A percentile compares a stretch with the other conserved stretches of the same genome.
These are phyloP conservation scores for Xanthorhoe spadicearia DNA, from an alignment of 2,888 invertebrate genomes.

Conservation along the genomic window DNA sequence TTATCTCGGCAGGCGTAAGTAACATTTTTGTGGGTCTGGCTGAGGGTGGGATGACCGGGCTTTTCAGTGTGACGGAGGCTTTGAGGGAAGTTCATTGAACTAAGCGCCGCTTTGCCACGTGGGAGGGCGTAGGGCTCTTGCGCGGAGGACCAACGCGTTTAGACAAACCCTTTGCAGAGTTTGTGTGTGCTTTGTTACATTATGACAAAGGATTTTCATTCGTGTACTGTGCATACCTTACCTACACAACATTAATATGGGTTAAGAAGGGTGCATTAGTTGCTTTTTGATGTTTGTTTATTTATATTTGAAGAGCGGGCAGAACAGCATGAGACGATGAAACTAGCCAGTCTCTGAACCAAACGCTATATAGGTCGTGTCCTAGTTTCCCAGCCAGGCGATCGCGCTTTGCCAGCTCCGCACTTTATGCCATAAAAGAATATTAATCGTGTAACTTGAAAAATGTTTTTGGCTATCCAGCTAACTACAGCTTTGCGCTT, in stretches of 20 bases:
- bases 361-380: conserved; percentile 31
- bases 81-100: conserved; percentile 35
- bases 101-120: conserved; percentile 26
- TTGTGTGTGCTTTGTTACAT: conserved; percentile 13
- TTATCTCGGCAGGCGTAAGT: conserved; percentile 17
- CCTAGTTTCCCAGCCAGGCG: conserved; percentile 30
- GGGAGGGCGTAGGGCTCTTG: conserved; percentile 21
- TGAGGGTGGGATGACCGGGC: conserved; percentile 25
- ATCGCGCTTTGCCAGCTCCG: conserved; percentile 26
- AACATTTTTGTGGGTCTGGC: conserved; percentile 26
- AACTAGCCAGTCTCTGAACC: conserved; percentile 16
- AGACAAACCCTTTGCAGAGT: conserved; percentile 6
- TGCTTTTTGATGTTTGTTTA: not conserved
- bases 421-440: conserved; percentile 33
- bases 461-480: conserved; percentile 14
- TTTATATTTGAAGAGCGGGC: not conserved
- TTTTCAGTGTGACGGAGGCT: conserved; percentile 32
- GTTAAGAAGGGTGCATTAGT: not conserved
- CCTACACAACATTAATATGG: not conserved
- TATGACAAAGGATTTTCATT: conserved; percentile 12
- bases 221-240: not conserved
- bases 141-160: conserved; percentile 18
- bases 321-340: not conserved
- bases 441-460: conserved; percentile 40
- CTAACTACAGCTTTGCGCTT: conserved; percentile 7